These are phyloP conservation scores for Nemapogon koenigi DNA, from an alignment of 2,888 invertebrate genomes.

Conservation along the genomic window DNA sequence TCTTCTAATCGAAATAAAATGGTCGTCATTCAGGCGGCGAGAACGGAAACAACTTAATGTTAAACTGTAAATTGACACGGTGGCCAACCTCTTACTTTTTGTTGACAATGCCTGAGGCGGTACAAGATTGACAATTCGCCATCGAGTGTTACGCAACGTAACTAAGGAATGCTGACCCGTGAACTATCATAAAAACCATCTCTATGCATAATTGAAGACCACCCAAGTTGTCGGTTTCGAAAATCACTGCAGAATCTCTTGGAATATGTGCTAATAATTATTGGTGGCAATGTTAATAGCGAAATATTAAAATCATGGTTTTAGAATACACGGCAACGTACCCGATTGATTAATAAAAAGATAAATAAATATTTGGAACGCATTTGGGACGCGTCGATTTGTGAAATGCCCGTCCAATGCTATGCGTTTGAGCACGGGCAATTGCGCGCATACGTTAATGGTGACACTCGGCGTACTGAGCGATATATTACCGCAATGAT, in stretches of 20 bases:
- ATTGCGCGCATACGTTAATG: constrained; percentile 60
- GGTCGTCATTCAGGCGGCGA: constrained; percentile 59
- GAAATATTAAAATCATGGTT: too few species aligned
- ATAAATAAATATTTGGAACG: constrained; percentile 14
- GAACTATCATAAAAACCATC: constrained; percentile 39
- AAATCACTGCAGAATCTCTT: too few species aligned
- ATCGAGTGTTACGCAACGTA: constrained; percentile 33
- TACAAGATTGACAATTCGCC: constrained; percentile 39
- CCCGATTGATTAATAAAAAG: too few species aligned
- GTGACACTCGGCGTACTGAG: constrained; percentile 58
- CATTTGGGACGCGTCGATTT: constrained; percentile 57
- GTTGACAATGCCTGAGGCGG: constrained; percentile 27
- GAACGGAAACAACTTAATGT: constrained; percentile 62
- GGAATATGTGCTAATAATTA: too few species aligned
- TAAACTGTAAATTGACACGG: constrained; percentile 44
- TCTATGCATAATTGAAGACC: constrained; percentile 40
- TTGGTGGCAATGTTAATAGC: too few species aligned
- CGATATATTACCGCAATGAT: constrained; percentile 61
- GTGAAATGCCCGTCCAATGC: constrained; percentile 45
- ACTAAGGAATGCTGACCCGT: constrained; percentile 40
- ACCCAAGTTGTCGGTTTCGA: constrained; percentile 48
- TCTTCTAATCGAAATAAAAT: constrained; percentile 61
- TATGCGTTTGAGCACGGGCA: constrained; percentile 31
- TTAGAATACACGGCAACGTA: too few species aligned
- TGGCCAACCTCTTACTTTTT: constrained; percentile 49